Percentiles rank a stretch among this genome's conserved stretches.
These are phyloP conservation scores for Dugesia japonica DNA, from an alignment of 2,888 invertebrate genomes.

Conservation along the genomic window DNA sequence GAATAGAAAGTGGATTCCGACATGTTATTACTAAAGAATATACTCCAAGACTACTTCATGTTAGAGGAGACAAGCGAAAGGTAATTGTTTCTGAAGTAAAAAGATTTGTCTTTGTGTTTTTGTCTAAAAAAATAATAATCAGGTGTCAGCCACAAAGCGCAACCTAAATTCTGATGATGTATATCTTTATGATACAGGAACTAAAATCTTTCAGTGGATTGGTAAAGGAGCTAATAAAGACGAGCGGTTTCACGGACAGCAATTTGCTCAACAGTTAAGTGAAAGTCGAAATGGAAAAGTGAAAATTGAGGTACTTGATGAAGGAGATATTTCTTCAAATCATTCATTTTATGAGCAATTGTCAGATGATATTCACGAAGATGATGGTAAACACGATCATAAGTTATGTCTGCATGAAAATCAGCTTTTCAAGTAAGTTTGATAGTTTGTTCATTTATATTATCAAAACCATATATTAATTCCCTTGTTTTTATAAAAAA, in stretches of 20 bases:
- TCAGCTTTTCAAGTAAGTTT: too few species aligned
- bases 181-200: slow-evolving; percentile 43
- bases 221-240: slow-evolving; percentile 42
- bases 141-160: slow-evolving; percentile 26
- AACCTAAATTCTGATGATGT: slow-evolving; percentile 41
- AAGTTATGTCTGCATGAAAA: too few species aligned
- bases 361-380: too few species aligned
- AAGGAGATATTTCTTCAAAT: background rate
- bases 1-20: slow-evolving; percentile 32
- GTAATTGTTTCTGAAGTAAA: slow-evolving; percentile 13
- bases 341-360: background rate
- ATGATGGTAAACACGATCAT: too few species aligned
- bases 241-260: slow-evolving; percentile 40
- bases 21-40: slow-evolving; percentile 35
- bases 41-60: slow-evolving; percentile 29
- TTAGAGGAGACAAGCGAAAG: background rate
- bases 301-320: background rate
- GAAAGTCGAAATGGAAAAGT: background rate
- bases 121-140: too few species aligned
- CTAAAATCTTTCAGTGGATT: slow-evolving; percentile 42
- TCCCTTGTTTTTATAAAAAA: too few species aligned
- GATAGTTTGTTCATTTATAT: too few species aligned
- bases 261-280: background rate
- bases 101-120: too few species aligned
- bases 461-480: too few species aligned